Percentiles rank a stretch among this genome's conserved stretches.
Conservation (phyloP, 2,888 invertebrate species). For the Philopedon plagiatum region DNA sequence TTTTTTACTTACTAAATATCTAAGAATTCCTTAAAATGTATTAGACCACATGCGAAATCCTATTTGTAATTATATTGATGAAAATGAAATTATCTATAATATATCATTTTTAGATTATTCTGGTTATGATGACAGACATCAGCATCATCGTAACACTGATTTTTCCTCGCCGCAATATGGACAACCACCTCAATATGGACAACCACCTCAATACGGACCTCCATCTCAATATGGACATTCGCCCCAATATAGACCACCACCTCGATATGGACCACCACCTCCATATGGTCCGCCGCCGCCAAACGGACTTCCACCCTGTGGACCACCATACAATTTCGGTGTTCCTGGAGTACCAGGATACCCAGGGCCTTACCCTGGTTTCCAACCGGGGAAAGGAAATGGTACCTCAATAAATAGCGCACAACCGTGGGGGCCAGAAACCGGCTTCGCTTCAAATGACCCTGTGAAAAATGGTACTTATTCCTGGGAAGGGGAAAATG, state of each 20-base stretch:
- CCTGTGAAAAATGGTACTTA: neutral
- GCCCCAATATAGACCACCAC: neutral
- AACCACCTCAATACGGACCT: neutral
- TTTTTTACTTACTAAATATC: too few species aligned
- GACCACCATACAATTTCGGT: too few species aligned
- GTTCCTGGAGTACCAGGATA: too few species aligned
- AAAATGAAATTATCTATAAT: too few species aligned
- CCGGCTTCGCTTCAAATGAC: neutral
- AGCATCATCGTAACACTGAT: too few species aligned
- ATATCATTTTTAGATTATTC: too few species aligned
- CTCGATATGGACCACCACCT: neutral
- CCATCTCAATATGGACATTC: neutral
- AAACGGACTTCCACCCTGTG: neutral
- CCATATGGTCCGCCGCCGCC: neutral
- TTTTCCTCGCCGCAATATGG: neutral
- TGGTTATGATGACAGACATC: too few species aligned
- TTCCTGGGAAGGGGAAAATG: too few species aligned
- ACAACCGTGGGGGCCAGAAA: neutral
- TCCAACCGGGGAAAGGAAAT: neutral
- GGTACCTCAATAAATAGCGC: neutral
- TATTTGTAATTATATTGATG: too few species aligned
- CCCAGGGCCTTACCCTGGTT: too few species aligned
- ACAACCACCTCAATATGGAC: neutral
- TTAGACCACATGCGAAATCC: too few species aligned
- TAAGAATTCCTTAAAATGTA: too few species aligned